Conservation (phyloP, 2,113 vertebrate genomes). For the Toxostoma redivivum region DNA sequence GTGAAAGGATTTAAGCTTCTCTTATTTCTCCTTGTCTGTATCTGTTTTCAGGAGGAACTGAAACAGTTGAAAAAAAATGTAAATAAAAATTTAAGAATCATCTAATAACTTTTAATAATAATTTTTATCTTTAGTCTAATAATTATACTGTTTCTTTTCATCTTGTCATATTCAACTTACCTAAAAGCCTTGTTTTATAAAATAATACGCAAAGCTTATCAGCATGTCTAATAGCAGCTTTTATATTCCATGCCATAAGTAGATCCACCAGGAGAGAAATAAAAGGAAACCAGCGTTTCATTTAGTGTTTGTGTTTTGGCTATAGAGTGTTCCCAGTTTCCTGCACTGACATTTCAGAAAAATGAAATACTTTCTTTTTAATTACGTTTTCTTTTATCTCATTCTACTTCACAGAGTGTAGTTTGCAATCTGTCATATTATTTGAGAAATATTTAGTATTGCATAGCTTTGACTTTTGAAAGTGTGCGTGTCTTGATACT, state of each 20-base stretch:
- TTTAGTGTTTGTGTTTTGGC: neutral
- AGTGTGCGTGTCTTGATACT: neutral
- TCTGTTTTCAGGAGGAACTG: neutral
- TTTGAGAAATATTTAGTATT: neutral
- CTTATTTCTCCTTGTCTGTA: neutral
- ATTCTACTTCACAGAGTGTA: neutral
- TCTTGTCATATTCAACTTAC: neutral
- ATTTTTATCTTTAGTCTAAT: neutral
- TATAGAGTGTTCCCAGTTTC: neutral
- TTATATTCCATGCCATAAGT: neutral
- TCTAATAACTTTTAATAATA: neutral
- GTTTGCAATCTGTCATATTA: neutral
- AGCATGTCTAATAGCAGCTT: neutral
- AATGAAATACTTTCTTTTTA: neutral
- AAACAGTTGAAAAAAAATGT: neutral
- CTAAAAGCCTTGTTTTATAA: neutral
- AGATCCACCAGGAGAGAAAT: neutral
- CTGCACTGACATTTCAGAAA: neutral
- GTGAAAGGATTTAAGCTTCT: neutral
- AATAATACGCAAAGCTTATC: neutral
- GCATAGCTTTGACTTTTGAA: neutral
- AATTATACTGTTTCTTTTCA: neutral
- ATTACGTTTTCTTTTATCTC: neutral
- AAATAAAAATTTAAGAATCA: neutral
- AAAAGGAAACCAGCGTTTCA: neutral